A percentile compares a stretch with the other conserved stretches of the same genome.
phyloP scores from a whole-genome alignment of 2,888 invertebrate species.

The Strigamia crassipes region DNA sequence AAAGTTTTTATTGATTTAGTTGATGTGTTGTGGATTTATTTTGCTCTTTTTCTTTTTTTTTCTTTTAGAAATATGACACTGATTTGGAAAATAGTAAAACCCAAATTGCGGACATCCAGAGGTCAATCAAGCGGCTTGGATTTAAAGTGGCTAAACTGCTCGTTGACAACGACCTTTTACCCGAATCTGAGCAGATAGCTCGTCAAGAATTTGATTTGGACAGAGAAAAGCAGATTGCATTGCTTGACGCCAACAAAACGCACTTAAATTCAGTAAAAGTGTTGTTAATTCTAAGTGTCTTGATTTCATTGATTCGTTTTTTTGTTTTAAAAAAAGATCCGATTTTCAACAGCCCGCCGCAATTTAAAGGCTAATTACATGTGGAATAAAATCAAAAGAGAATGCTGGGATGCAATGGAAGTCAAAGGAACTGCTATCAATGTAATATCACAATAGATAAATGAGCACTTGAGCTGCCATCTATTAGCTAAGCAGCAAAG shows the following conservation, averaged over 20 bases:
- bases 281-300: too few relatives aligned
- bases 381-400: conserved; percentile 30
- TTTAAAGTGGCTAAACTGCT: conserved; percentile 20
- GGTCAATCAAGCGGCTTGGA: too few relatives aligned
- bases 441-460: neutral
- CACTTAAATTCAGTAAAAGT: too few relatives aligned
- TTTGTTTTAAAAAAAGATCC: neutral
- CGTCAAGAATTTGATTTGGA: conserved; percentile 41
- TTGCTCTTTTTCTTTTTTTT: neutral
- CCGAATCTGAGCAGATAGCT: conserved; percentile 26
- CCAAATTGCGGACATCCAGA: too few relatives aligned
- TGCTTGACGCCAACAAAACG: neutral
- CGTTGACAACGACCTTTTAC: conserved; percentile 39
- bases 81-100: too few relatives aligned
- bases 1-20: too few relatives aligned
- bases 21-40: neutral
- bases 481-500: too few relatives aligned
- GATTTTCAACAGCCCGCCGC: neutral
- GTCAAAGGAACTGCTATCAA: conserved; percentile 16
- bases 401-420: conserved; percentile 42
- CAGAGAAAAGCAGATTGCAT: neutral
- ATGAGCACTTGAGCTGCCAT: too few relatives aligned
- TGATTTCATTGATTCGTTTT: neutral
- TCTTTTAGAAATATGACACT: neutral
- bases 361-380: neutral